Conservation (phyloP, 92 coral and sea anemone genomes). For the Epizoanthus fatuus region DNA sequence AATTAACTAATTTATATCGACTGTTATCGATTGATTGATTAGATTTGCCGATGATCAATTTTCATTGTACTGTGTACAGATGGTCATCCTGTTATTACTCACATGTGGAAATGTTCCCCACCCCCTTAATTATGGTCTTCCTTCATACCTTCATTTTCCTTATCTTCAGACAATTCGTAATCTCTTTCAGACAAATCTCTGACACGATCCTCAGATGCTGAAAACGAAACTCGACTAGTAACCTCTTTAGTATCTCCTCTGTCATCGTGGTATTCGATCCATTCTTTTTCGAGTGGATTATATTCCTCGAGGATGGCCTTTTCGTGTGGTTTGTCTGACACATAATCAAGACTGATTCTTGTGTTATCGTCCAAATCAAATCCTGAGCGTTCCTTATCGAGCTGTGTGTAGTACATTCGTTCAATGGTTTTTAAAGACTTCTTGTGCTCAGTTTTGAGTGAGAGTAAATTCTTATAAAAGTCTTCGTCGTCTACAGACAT, state of each 20-base stretch:
- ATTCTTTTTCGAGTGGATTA: slow-evolving; percentile 69
- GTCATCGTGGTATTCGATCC: slow-evolving; percentile 15
- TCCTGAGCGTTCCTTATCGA: slow-evolving; percentile 73
- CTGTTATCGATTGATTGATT: no score
- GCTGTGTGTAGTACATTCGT: slow-evolving; percentile 85
- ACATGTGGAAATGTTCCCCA: no score
- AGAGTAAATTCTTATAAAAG: slow-evolving; percentile 86
- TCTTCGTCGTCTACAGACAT: slow-evolving; percentile 85
- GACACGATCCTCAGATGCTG: slow-evolving; percentile 66
- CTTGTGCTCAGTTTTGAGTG: slow-evolving; percentile 90
- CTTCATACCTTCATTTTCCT: slow-evolving; percentile 68
- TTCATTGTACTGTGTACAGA: no score
- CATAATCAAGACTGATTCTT: slow-evolving; percentile 70
- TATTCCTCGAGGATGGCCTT: slow-evolving; percentile 50
- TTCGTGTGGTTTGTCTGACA: slow-evolving; percentile 44
- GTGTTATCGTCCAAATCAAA: slow-evolving; percentile 81
- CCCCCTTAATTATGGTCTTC: no score
- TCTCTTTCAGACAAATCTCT: slow-evolving; percentile 89
- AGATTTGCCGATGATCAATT: no score
- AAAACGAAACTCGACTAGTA: slow-evolving; percentile 41
- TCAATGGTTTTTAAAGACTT: slow-evolving; percentile 91
- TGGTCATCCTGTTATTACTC: no score
- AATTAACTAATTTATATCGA: no score
- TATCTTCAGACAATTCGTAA: slow-evolving; percentile 38
- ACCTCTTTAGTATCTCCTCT: slow-evolving; percentile 36